Base-by-base conservation (phyloP, 2,113 vertebrate species). In the Cettia cetti region DNA sequence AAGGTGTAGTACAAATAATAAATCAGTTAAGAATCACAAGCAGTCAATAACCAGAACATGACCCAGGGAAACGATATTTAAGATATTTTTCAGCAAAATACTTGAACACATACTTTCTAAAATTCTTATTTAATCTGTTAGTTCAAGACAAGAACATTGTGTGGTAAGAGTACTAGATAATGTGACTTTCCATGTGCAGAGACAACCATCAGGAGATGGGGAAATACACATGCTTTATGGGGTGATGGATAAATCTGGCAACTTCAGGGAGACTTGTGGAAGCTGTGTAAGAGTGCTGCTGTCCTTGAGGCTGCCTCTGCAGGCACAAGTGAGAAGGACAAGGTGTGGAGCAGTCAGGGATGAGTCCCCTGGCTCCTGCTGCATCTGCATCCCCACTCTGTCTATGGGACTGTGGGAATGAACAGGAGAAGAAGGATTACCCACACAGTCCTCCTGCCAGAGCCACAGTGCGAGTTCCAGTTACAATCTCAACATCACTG, bases 1-100 rank as follows among this genome's bases (percentile, higher is more conserved):
- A 72, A 90, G 31, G 14, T 61, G 27, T 27, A 80, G 54, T 61
- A 81, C 63, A 89, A 93, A 83, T 88, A 93, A 95, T 53, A 69
- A 87, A 79, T 60, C 56, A 49, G 7, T 28, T 49, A 31, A 68
- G 47, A 82, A 45, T 45, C 35, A n/a, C 35, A 49, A 54, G 42
- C 26, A 80, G 45, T 45, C 49, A 86, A 69, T 33, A 88, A 82
- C 30, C 50, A 82, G 53, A 93, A 33, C 39, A 33, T 23, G 7
- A 53, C 49, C 21, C 7, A 8, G 11, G 70, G 66, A 93, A 90
- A 57, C 5, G 0, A 49, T 69, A 57, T 72, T 64, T 72, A 80
- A 82, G 20, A 37, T 31, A 9, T 40, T 79, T 49, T 76, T 76
- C 45, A 82, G 28, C n/a, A 76, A 80, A 92, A 82, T 27, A 40